phyloP scores from a whole-genome alignment of 2,888 invertebrate genomes.

The Dastarcus helophoroides region DNA sequence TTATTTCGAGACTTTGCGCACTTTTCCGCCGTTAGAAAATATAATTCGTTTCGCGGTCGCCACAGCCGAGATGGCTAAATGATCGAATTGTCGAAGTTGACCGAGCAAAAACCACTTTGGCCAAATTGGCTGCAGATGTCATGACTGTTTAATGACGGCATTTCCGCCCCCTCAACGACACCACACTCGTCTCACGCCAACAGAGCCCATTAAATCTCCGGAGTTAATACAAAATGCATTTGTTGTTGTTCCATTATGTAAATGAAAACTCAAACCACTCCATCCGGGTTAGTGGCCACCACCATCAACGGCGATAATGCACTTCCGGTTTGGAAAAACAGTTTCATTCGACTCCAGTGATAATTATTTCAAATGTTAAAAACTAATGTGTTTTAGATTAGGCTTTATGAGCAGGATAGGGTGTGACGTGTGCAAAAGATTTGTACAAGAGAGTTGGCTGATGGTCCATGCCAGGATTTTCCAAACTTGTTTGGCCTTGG shows the following conservation, averaged over 20 bases:
- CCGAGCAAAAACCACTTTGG: conserved; percentile 35
- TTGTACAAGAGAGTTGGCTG: too few relatives aligned
- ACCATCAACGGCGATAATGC: conserved; percentile 30
- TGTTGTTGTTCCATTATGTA: conserved; percentile 42
- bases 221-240: conserved; percentile 41
- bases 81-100: conserved; percentile 20
- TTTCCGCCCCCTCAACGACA: conserved; percentile 17
- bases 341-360: conserved; percentile 4
- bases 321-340: conserved; percentile 27
- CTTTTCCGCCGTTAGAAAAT: conserved; percentile 4
- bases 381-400: too few relatives aligned
- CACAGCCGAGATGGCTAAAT: conserved; percentile 1
- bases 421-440: too few relatives aligned
- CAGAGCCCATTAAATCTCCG: conserved; percentile 38
- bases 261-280: conserved; percentile 38
- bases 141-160: conserved; percentile 34
- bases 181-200: conserved; percentile 13
- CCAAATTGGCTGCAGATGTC: conserved; percentile 37
- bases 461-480: too few relatives aligned
- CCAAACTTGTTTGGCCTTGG: too few relatives aligned
- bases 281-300: conserved; percentile 27
- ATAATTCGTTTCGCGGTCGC: conserved; percentile 3
- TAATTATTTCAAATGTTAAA: too few relatives aligned
- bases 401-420: too few relatives aligned
- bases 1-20: conserved; percentile 4